phyloP scores from a whole-genome alignment of 2,113 vertebrate genomes.

The Melanerpes formicivorus region DNA sequence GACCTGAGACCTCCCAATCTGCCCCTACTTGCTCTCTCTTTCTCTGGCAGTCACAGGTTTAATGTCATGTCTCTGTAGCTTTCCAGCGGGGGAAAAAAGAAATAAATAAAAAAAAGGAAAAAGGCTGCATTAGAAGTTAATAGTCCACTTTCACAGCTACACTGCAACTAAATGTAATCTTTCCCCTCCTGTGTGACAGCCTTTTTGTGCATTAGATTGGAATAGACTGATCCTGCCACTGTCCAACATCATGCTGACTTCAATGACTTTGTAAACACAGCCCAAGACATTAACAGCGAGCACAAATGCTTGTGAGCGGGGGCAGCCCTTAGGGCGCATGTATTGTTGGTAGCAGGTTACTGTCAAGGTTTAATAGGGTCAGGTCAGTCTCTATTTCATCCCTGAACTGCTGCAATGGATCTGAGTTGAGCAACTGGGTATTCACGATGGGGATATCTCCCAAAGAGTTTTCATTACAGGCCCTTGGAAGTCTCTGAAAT shows the following conservation, averaged over 20 bases:
- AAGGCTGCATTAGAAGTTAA: constrained; percentile 36
- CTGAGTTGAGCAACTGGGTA: constrained; percentile 33
- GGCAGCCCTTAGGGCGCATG: background rate
- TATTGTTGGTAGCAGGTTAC: background rate
- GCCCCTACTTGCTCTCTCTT: background rate
- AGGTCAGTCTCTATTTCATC: constrained; percentile 58
- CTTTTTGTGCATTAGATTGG: constrained; percentile 40
- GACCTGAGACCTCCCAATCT: background rate
- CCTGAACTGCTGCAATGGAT: constrained; percentile 21
- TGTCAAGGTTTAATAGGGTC: constrained; percentile 62
- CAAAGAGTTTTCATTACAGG: constrained; percentile 65
- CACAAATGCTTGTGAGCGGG: background rate
- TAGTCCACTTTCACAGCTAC: constrained; percentile 35
- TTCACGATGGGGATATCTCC: background rate
- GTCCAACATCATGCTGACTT: background rate
- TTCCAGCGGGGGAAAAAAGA: background rate
- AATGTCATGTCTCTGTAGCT: constrained; percentile 1
- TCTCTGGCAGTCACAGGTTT: constrained; percentile 13
- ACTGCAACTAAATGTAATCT: constrained; percentile 12
- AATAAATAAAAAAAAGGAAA: background rate
- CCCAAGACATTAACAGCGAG: background rate
- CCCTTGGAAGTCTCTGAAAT: constrained; percentile 52
- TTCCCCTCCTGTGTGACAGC: constrained; percentile 31
- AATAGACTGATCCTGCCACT: background rate
- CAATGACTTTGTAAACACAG: constrained; percentile 35